Conservation (phyloP, 2,113 vertebrate species). For the Gambusia holbrooki region DNA sequence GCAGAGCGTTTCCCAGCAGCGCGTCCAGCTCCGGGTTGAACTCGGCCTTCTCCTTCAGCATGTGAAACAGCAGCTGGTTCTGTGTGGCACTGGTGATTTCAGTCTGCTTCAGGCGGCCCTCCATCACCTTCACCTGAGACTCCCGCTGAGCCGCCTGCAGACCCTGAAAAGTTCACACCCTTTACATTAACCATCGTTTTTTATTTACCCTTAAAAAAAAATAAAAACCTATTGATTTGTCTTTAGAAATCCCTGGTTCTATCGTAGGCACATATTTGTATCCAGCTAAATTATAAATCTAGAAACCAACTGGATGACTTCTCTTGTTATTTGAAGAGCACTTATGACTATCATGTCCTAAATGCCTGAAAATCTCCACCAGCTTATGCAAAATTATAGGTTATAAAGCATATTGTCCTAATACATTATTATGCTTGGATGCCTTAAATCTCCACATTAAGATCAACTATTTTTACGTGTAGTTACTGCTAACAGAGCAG, state of each 20-base stretch:
- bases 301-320: no score
- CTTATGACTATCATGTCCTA: background rate
- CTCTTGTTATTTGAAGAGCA: no score
- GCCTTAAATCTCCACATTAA: background rate
- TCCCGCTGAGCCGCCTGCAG: constrained; percentile 95
- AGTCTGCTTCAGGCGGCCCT: constrained; percentile 94
- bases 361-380: background rate
- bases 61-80: constrained; percentile 96
- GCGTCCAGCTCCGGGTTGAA: constrained; percentile 97
- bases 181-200: background rate
- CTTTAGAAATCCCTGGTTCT: background rate
- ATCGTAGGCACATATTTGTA: no score
- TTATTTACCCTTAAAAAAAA: background rate
- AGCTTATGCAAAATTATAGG: no score
- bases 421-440: background rate
- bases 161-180: constrained; percentile 77
- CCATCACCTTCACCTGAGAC: constrained; percentile 97
- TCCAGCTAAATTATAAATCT: no score
- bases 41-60: constrained; percentile 98
- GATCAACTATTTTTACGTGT: no score
- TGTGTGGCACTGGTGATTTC: constrained; percentile 97
- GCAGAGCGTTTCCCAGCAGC: constrained; percentile 92
- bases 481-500: background rate
- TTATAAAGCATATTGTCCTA: background rate
- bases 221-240: background rate